Base-by-base conservation (phyloP, 1,140 invertebrate species). In the Aphis craccivora region DNA sequence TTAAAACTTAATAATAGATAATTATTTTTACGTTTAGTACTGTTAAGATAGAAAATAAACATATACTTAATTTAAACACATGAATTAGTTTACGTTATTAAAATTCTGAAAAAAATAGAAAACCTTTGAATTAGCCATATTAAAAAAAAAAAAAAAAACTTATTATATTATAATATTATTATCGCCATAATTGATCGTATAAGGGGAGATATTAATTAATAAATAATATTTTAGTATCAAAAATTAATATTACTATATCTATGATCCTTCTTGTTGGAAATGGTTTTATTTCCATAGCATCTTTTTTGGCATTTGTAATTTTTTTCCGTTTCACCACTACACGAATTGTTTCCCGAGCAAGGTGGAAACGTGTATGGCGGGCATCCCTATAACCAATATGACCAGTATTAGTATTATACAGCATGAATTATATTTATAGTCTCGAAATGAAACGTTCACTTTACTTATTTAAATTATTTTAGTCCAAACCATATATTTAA, bases 331-430 rank as follows among this genome's bases (percentile, higher is more conserved):
- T 88, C 1, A 4, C 18, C n/a, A 30, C n/a, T 22, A 51, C 87
- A 88, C 1, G 48, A 48, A 30, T 53, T 35, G 25, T 88, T 48
- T n/a, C 4, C 87, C 23, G 76, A n/a, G 55, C 91, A 99, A 0
- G 97, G 97, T 35, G 96, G 95, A 94, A 99, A 97, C 94, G 96
- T 96, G 94, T 99, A 99, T 6, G 98, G 98, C 94, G 96, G 96
- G 95, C 98, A 99, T 45, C 98, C 97, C 95, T 97, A 96, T 45
- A 45, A 45, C 0, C 37, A 40, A 0, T 45, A 8, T 55, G 60
- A 91, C 40, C 18, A 20, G 18, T 37, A 7, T 22, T 22, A 18
- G 3, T 37, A 81, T 37, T 22, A 22, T 20, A 20, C 35, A 22
- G n/a, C 22, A 81, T 18, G 14, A 18, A 51, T 14, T 51, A 14